Evolutionary conservation across 2,113 vertebrate genomes (phyloP), one percentile per base, ranked within the genome.

Genomic region (Psittacula cyanocephala): DNA sequence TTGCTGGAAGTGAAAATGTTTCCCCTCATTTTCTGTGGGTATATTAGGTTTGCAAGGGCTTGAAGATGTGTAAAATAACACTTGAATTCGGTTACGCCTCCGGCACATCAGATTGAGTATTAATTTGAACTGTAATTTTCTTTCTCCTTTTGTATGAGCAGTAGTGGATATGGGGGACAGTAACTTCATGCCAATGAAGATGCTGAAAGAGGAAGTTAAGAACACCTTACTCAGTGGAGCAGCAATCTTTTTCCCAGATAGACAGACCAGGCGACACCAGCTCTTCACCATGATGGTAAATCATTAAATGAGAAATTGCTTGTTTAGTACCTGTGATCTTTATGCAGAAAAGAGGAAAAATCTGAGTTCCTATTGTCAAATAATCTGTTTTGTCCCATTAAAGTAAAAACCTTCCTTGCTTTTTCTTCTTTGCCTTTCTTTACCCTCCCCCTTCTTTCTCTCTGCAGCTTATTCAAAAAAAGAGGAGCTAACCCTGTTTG

Each of bases 271-370:
- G 63, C 96, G 99, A 46, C 98, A 98, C 76, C 99, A 98, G 89
- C 99, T 99, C 89, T 99, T 99, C 96, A 96, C 98, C 94, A 99
- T 99, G 99, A 99, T 99, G 99, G 99, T 99, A 97, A 97, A 93
- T 17, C 47, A 46, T 41, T 53, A 53, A 28, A 33, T 88, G 46
- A 91, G 65, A 76, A 62, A 78, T 55, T 46, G 37, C n/a, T 92
- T 86, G 39, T 33, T 81, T 63, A 37, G 47, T 84, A 55, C 72
- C 46, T 87, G 27, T 63, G 83, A 93, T 15, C 50, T 81, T 84
- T 74, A 43, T 90, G 72, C 52, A 88, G 86, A 71, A 78, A 86
- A 81, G 55, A 86, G 77, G 35, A 57, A n/a, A 62, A 49, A 71
- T 84, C 47, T 81, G 88, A 81, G 18, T 79, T 57, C 35, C 89